Conservation (phyloP, 2,797 vertebrate genomes). For the Eulemur coronatus region DNA sequence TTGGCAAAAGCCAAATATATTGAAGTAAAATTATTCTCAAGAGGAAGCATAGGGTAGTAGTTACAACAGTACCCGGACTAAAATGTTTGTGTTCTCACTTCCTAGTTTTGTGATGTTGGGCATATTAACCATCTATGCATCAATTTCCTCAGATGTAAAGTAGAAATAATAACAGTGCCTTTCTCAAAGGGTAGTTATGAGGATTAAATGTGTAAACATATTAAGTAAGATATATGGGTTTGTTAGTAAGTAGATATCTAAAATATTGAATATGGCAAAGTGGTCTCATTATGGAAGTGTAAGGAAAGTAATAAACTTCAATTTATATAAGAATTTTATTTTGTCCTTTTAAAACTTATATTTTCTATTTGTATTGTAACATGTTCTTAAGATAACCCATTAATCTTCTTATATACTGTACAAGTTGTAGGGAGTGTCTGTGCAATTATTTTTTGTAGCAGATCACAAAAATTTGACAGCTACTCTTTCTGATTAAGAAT, state of each 20-base stretch:
- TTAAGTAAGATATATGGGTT: not conserved
- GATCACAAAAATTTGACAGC: not conserved
- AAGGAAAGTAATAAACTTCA: not conserved
- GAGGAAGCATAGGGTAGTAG: not conserved
- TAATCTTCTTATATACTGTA: not conserved
- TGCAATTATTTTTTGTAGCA: not conserved
- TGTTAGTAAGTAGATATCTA: not conserved
- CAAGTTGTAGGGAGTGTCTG: not conserved
- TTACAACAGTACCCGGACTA: not conserved
- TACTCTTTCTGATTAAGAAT: not conserved
- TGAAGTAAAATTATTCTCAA: not conserved
- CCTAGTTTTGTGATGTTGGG: not conserved
- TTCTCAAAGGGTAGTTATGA: not conserved
- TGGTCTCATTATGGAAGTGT: not conserved
- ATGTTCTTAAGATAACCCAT: not conserved
- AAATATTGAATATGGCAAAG: not conserved
- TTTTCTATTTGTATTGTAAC: constrained; percentile 3
- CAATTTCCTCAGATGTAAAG: not conserved
- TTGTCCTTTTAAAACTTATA: not conserved
- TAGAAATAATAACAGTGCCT: not conserved
- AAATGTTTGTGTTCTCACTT: not conserved
- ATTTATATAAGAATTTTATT: not conserved
- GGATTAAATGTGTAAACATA: not conserved
- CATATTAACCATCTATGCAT: not conserved
- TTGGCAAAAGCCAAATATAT: not conserved